Conservation (phyloP, 2,888 invertebrate genomes). For the Yponomeuta malinellus region DNA sequence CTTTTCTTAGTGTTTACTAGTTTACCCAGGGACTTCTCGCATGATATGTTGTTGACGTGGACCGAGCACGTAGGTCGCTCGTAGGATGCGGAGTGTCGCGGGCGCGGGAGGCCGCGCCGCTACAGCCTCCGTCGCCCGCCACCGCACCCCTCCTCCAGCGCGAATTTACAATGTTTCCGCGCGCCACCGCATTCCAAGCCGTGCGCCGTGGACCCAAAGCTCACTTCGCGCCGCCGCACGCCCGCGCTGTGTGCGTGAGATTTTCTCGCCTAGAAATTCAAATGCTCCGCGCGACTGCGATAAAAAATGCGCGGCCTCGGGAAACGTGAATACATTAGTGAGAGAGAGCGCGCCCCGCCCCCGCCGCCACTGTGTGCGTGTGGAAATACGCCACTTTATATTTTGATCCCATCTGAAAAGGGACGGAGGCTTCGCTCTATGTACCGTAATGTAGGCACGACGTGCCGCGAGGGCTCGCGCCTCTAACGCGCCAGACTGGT, state of each 20-base stretch:
- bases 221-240: not conserved
- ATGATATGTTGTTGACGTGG: too few relatives aligned
- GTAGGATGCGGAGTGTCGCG: not conserved
- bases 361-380: conserved; percentile 42
- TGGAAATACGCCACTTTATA: conserved; percentile 48
- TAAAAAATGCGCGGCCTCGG: conserved; percentile 71
- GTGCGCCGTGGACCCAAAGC: not conserved
- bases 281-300: conserved; percentile 74
- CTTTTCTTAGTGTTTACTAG: too few relatives aligned
- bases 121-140: too few relatives aligned
- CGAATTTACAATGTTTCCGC: conserved; percentile 15
- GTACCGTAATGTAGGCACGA: conserved; percentile 5
- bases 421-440: conserved; percentile 34
- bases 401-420: conserved; percentile 57
- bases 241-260: conserved; percentile 51
- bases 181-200: conserved; percentile 6
- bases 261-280: conserved; percentile 75
- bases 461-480: conserved; percentile 30
- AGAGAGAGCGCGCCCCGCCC: conserved; percentile 37
- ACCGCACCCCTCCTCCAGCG: conserved; percentile 7
- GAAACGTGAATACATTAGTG: conserved; percentile 71
- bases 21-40: too few relatives aligned
- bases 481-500: conserved; percentile 9
- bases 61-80: not conserved
- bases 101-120: not conserved